Base-by-base conservation (phyloP, 2,797 vertebrate genomes). In the Gila robusta region DNA sequence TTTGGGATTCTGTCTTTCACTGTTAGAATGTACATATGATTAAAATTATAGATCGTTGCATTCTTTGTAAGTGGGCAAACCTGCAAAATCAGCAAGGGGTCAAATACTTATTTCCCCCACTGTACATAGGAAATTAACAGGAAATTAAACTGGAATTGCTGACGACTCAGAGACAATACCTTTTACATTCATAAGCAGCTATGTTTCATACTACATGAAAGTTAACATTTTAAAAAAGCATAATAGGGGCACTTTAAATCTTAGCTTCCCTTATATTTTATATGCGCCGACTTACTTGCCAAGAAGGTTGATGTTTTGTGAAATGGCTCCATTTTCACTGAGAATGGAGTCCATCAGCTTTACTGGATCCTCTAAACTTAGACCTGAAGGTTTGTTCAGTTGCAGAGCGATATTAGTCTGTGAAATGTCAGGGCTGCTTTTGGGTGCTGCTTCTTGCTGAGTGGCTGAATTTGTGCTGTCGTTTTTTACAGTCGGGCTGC, bases 301-400 rank as follows among this genome's bases (percentile, higher is more conserved):
- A 92, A 99, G 94, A 69, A 99, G 96, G 92, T 96, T 99, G 88
- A 99, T 98, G 88, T 98, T 98, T 90, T 98, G 97, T 59, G 96
- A 97, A 90, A 98, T 96, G 0, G 96, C 96, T 73, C 96, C 97
- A 14, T 95, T 98, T 88, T 99, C 98, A 44, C 91, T 98, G 81
- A 99, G 94, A 91, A 99, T 98, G 79, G 98, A 98, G 94, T 99
- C 97, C 98, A 99, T 99, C 95, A 99, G 96, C 79, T 97, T 97
- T 32, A 99, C 93, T 0, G 98, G 98, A 87, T 99, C 98, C 92
- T 99, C 98, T 80, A 95, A 90, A 85, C 94, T 96, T 84, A 97
- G 93, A 26, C 87, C 76, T 0, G 96, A 96, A 21, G 95, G 92
- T 81, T 94, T 96, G 86, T 98, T 98, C 83, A 97, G 93, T 91